Conservation (phyloP, 2,797 vertebrate species). For the Spondyliosoma cantharus region DNA sequence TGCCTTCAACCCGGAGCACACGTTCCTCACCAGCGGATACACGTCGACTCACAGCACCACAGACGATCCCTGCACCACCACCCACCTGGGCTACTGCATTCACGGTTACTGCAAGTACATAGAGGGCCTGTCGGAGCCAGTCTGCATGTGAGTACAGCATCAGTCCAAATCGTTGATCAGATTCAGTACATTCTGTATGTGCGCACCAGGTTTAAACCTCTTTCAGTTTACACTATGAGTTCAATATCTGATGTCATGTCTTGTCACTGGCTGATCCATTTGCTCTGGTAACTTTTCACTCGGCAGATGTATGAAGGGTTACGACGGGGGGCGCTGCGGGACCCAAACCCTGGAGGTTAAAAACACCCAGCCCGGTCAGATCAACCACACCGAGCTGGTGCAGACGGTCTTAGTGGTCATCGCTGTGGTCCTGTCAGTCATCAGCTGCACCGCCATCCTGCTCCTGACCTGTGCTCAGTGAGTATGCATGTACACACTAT, state of each 20-base stretch:
- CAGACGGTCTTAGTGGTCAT: conserved; percentile 82
- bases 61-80: conserved; percentile 81
- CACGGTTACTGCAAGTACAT: conserved; percentile 84
- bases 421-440: conserved; percentile 83
- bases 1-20: conserved; percentile 58
- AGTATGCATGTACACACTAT: conserved; percentile 55
- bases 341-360: conserved; percentile 74
- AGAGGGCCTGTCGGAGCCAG: conserved; percentile 81
- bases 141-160: conserved; percentile 83
- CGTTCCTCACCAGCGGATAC: conserved; percentile 40
- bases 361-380: neutral
- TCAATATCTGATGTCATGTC: neutral
- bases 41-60: conserved; percentile 52
- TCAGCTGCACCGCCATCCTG: conserved; percentile 84
- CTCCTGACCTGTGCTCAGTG: conserved; percentile 86
- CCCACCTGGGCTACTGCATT: conserved; percentile 83
- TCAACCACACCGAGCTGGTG: conserved; percentile 58
- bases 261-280: neutral
- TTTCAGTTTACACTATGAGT: neutral
- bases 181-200: neutral
- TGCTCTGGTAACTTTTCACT: neutral
- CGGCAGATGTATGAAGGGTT: conserved; percentile 83
- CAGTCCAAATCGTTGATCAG: neutral
- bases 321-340: conserved; percentile 83
- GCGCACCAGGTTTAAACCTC: neutral